phyloP scores from a whole-genome alignment of 2,797 vertebrate species.

The Staurois parvus region DNA sequence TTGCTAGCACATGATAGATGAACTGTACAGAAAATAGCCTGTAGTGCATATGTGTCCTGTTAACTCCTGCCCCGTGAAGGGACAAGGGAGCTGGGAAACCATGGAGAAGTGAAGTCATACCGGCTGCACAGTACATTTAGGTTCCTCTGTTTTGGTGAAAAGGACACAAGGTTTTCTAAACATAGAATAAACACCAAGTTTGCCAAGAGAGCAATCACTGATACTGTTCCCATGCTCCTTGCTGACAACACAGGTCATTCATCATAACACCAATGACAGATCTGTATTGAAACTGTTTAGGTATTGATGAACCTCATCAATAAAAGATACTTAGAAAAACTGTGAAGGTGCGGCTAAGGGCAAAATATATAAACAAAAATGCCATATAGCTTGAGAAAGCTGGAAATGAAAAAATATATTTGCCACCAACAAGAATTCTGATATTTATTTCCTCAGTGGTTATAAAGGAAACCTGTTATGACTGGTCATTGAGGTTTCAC shows the following conservation, averaged over 20 bases:
- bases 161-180: conserved; percentile 22
- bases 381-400: too few species aligned
- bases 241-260: not conserved
- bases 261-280: not conserved
- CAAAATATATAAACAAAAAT: too few species aligned
- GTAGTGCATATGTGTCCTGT: not conserved
- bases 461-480: too few species aligned
- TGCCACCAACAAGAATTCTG: too few species aligned
- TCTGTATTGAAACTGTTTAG: too few species aligned
- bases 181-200: not conserved
- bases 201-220: not conserved
- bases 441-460: too few species aligned
- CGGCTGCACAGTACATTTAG: not conserved
- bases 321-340: too few species aligned
- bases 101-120: not conserved
- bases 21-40: not conserved
- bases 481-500: too few species aligned
- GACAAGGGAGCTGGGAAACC: not conserved
- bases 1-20: not conserved
- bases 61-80: not conserved
- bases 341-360: too few species aligned
- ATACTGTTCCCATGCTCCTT: not conserved
- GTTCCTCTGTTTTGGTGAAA: conserved; percentile 1
- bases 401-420: too few species aligned
- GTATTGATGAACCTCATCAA: too few species aligned